Evolutionary conservation across 2,888 invertebrate species (phyloP).

Genomic region (Carabus problematicus): DNA sequence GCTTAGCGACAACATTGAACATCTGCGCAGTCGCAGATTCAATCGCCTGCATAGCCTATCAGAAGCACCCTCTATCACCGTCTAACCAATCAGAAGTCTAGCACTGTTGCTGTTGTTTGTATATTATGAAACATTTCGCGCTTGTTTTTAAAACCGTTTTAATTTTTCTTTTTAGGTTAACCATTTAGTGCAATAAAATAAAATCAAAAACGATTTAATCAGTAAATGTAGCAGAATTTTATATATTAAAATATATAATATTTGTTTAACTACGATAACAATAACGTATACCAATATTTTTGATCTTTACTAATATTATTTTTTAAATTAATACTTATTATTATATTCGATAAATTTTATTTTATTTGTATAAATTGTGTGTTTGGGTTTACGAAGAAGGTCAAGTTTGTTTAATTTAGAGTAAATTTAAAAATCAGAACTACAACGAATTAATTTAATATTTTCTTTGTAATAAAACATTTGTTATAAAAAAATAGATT

Average conservation of each 20-base stretch:
- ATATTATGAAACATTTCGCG: neutral
- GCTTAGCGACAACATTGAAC: constrained; percentile 61
- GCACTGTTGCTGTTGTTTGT: neutral
- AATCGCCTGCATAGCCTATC: constrained; percentile 54
- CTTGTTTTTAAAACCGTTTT: neutral
- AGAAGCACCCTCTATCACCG: constrained; percentile 53
- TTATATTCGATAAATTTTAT: neutral
- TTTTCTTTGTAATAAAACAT: neutral
- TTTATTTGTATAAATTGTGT: neutral
- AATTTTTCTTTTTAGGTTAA: neutral
- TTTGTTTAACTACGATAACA: neutral
- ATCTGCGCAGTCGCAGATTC: constrained; percentile 55
- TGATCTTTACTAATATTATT: neutral
- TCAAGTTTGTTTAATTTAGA: neutral
- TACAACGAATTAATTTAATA: neutral
- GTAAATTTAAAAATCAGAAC: neutral
- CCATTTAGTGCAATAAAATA: neutral
- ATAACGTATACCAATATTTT: neutral
- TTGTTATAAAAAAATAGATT: neutral
- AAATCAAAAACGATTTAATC: neutral
- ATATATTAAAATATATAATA: neutral
- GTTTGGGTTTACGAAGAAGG: neutral
- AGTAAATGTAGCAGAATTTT: neutral
- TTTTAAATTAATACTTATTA: neutral
- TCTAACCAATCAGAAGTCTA: constrained; percentile 45